Conservation (phyloP, 2,888 invertebrate genomes). For the Halictus quadricinctus region DNA sequence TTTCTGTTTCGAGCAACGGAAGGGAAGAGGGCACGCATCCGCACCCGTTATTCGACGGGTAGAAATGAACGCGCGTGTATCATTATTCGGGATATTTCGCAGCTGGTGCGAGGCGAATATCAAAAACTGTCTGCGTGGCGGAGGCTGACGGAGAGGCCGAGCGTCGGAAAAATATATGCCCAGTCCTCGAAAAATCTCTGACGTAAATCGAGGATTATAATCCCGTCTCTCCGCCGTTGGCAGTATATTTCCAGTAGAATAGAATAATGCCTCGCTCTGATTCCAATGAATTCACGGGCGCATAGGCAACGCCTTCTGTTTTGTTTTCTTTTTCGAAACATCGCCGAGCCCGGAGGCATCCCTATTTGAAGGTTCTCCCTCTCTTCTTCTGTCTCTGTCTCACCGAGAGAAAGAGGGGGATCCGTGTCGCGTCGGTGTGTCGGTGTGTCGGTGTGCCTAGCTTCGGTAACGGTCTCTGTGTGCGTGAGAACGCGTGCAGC, state of each 20-base stretch:
- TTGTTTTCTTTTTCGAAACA: conserved; percentile 39
- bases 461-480: background rate
- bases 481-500: background rate
- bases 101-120: background rate
- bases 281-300: conserved; percentile 47
- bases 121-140: conserved; percentile 5
- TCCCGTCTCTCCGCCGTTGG: conserved; percentile 15
- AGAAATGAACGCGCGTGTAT: background rate
- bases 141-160: background rate
- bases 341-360: conserved; percentile 26
- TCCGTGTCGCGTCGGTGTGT: background rate
- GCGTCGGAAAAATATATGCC: background rate
- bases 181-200: conserved; percentile 17
- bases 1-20: background rate
- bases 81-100: conserved; percentile 7
- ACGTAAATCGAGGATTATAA: conserved; percentile 34
- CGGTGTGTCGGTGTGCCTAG: background rate
- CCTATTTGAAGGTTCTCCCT: conserved; percentile 24
- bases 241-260: conserved; percentile 20
- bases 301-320: conserved; percentile 5
- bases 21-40: background rate
- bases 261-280: conserved; percentile 41
- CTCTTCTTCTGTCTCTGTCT: background rate
- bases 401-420: background rate
- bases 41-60: background rate